Conservation (phyloP, 2,888 invertebrate species). For the Abscondita cerata region DNA sequence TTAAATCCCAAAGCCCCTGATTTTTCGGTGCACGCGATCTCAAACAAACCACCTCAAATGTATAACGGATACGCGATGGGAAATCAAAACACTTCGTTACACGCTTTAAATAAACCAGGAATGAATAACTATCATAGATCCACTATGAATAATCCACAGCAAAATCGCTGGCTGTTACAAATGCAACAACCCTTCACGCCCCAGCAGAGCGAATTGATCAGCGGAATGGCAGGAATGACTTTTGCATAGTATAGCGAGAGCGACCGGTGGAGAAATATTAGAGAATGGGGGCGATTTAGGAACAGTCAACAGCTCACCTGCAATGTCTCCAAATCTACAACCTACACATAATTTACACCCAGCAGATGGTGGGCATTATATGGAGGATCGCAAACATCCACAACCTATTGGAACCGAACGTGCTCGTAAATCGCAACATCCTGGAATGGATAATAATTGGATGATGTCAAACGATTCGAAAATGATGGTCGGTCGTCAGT, state of each 20-base stretch:
- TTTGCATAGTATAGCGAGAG: constrained; percentile 53
- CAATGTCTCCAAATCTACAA: constrained; percentile 57
- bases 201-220: constrained; percentile 52
- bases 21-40: constrained; percentile 62
- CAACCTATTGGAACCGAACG: constrained; percentile 84
- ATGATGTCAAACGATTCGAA: constrained; percentile 58
- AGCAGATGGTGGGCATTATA: constrained; percentile 43
- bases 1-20: constrained; percentile 84
- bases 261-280: constrained; percentile 52
- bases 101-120: constrained; percentile 33
- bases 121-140: constrained; percentile 37
- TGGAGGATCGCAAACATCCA: constrained; percentile 64
- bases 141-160: constrained; percentile 41
- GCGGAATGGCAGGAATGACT: constrained; percentile 56
- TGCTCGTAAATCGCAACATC: constrained; percentile 67
- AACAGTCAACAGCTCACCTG: constrained; percentile 61
- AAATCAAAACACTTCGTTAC: constrained; percentile 34
- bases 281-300: constrained; percentile 60
- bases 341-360: constrained; percentile 42
- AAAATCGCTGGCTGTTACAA: constrained; percentile 52
- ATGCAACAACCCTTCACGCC: constrained; percentile 52
- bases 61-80: constrained; percentile 41
- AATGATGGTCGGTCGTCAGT: constrained; percentile 43
- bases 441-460: constrained; percentile 53
- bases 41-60: constrained; percentile 37